Conservation (phyloP, 2,888 invertebrate species). For the Germaria angustata region DNA sequence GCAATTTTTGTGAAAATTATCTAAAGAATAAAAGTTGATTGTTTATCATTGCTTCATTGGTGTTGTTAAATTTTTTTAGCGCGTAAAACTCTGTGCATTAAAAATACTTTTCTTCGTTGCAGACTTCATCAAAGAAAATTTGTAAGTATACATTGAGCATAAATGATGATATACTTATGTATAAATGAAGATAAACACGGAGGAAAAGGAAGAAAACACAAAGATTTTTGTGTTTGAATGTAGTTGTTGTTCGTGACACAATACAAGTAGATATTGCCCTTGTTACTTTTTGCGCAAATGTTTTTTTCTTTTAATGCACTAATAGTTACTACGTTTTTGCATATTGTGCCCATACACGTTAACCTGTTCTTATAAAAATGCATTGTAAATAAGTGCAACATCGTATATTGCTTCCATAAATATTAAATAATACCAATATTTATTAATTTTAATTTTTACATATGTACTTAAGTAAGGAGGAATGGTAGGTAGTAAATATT, state of each 20-base stretch:
- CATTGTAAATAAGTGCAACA: not conserved
- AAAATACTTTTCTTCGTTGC: slow-evolving; percentile 56
- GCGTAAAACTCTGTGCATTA: slow-evolving; percentile 57
- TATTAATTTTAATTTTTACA: too few species aligned
- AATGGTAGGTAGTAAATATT: too few species aligned
- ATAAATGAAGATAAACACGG: slow-evolving; percentile 19
- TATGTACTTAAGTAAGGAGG: too few species aligned
- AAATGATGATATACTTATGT: slow-evolving; percentile 46
- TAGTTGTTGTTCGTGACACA: slow-evolving; percentile 31
- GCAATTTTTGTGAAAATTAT: slow-evolving; percentile 2
- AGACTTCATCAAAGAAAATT: slow-evolving; percentile 63
- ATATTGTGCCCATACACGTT: not conserved
- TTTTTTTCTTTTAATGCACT: not conserved
- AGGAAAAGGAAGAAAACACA: slow-evolving; percentile 2
- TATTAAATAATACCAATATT: too few species aligned
- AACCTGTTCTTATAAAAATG: not conserved
- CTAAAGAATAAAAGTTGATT: slow-evolving; percentile 3
- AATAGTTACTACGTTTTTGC: not conserved
- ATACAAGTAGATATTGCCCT: slow-evolving; percentile 40
- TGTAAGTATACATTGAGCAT: slow-evolving; percentile 64
- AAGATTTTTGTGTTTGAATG: slow-evolving; percentile 18
- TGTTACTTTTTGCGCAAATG: slow-evolving; percentile 35
- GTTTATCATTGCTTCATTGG: slow-evolving; percentile 13
- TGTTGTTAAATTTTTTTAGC: slow-evolving; percentile 51
- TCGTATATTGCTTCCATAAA: not conserved